Evolutionary conservation across 2,797 vertebrate species (phyloP), one percentile per base, ranked within the genome.

Genomic region (Selene dorsalis): DNA sequence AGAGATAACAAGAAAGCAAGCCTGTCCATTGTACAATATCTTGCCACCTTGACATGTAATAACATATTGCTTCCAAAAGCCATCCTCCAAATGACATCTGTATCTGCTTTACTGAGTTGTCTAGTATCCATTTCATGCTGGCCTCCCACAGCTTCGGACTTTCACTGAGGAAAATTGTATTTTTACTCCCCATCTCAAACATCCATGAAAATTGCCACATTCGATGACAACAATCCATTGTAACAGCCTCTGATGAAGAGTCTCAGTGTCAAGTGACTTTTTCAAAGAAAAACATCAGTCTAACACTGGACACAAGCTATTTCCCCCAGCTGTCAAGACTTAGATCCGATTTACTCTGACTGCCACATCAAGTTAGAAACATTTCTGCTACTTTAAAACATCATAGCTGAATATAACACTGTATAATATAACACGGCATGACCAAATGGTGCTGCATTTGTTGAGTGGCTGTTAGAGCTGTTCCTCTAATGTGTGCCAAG

Each of bases 151-250:
- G 64, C 35, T 12, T 10, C 10, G 52, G 32, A 63, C 38, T 20
- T 73, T 28, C 22, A 24, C 73, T 63, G 59, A 70, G 47, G 50
- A 79, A 86, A 87, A 80, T 64, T 0, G 5, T 20, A 22, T 82
- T 73, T 69, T 58, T 61, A 35, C 50, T 47, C 64, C 50, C 10
- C 52, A 59, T 86, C 47, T 50, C 20, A 74, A 70, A 87, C 43
- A 64, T 59, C 70, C 63, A 62, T 69, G 64, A 82, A 85, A 86
- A 88, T 75, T 63, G 53, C 28, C 67, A 60, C 53, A 24, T 81
- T 76, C 65, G 69, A 84, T 73, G 76, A 84, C 48, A 85, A 79
- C n/a, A 32, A 76, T 77, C 61, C 69, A 77, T n/a, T 64, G 64
- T 65, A 71, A 68, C 78, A 71, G 26, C 65, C 50, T 72, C 39